Evolutionary conservation across 2,113 vertebrate genomes (phyloP), one percentile per base, ranked within the genome.

Genomic region (Turdus rufiventris): DNA sequence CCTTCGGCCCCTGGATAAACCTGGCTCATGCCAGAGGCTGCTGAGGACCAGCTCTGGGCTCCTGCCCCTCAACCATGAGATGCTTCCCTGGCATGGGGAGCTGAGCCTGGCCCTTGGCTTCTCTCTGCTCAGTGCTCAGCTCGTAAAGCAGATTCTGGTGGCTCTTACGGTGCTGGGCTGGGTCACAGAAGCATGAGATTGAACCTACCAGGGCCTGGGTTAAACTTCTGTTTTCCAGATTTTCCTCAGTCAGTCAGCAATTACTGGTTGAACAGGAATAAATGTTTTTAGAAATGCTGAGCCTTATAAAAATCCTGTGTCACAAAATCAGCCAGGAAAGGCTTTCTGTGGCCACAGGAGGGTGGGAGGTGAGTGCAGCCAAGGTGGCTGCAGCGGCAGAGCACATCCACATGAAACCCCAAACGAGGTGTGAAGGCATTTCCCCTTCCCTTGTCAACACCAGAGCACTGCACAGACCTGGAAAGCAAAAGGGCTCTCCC

Each of bases 1-100:
- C 1, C 24, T 0, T 21, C 4, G 45, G 43, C 36, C 1, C 24
- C 0, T 21, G 42, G 57, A 6, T 23, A 18, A 76, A 38, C 36
- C 29, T 28, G 48, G 14, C 4, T 53, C 8, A 3, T 18, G 18
- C 43, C 43, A 45, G 43, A 42, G 47, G 40, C 78, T 57, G 61
- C 91, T 36, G 48, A 38, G 78, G 16, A 33, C 13, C 88, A 60
- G 65, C 80, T 53, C 65, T 21, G 18, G 65, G 80, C 51, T 60
- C 7, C 57, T 74, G 73, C 48, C 2, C 42, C 40, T 18, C 8
- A 19, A 4, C 12, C 5, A 6, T 2, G 36, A 33, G 68, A 4
- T 24, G 57, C 38, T 62, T 40, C 48, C 2, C 40, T 71, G 18
- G 60, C 29, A 4, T 1, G 76, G 24, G 38, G 60, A 34, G 28